Base-by-base conservation (phyloP, 2,888 invertebrate genomes). In the Leptopilina syphax region DNA sequence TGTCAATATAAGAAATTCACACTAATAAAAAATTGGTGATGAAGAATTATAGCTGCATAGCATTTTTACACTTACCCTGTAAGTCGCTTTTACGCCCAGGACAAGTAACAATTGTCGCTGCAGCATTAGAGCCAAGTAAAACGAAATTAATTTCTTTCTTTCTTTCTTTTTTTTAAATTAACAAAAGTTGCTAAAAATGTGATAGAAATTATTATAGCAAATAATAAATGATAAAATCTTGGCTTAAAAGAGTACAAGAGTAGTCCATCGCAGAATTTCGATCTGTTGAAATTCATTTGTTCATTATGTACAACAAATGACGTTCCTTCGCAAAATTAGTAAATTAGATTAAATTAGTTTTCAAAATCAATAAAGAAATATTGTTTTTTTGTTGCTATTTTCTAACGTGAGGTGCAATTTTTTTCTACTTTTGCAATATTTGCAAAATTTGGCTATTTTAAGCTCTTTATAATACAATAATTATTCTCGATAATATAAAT, bases 31-130 rank as follows among this genome's bases (percentile, higher is more conserved):
- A 57, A 10, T 78, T 65, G 63, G 57, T 81, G 77, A 82, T 34
- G 73, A 84, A 82, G 80, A 80, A 44, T 81, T 77, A 50, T 50
- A 83, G 82, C 81, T 84, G 77, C 82, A 82, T 83, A 67, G 67
- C 76, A 81, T 84, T 79, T 50, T 82, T 83, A 83, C 83, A 87
- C 87, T 87, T 87, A 87, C 87, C 86, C 86, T 83, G 82, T 80
- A 81, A 82, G 80, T 84, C 85, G 86, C 77, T 65, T 76, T 77
- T 77, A 79, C 34, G 77, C 77, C 80, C 77, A 70, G 77, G 77
- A 80, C 77, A 80, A 77, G 27, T 54, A 77, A 80, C 57, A 73
- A 57, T 73, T 73, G 73, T 73, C 73, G 73, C 73, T 24, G 73
- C 73, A 73, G 73, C 73, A 41, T 73, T 73, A 27, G 73, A 34